Evolutionary conservation across 2,797 vertebrate species (phyloP).

Genomic region (Vespertilio murinus): DNA sequence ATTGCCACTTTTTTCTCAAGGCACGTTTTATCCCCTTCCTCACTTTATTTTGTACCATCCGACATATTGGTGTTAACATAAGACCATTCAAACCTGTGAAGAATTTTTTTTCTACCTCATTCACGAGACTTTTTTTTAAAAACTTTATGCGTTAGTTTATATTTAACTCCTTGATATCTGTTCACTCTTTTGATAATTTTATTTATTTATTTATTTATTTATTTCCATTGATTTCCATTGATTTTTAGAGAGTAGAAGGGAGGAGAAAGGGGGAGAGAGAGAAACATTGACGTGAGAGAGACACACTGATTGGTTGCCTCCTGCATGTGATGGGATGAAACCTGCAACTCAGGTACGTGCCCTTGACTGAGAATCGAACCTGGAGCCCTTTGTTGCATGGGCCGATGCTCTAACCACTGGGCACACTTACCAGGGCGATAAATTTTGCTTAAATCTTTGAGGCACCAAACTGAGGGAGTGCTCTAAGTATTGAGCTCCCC

Average conservation of each 20-base stretch:
- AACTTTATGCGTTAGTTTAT: neutral
- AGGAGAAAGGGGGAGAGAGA: neutral
- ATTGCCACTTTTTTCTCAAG: neutral
- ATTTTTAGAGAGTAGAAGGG: neutral
- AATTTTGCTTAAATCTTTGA: neutral
- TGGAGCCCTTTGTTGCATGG: neutral
- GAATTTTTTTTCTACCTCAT: neutral
- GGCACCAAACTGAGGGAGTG: neutral
- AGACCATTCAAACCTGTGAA: too few species aligned
- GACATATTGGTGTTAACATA: neutral
- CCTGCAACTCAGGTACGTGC: neutral
- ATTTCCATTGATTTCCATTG: neutral
- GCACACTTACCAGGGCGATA: neutral
- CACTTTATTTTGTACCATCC: neutral
- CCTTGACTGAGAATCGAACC: neutral
- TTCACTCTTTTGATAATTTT: neutral
- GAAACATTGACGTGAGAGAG: neutral
- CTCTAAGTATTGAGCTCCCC: neutral
- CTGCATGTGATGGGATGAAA: neutral
- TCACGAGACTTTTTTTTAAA: neutral
- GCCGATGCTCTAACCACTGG: neutral
- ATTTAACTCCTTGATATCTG: neutral
- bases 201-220: neutral
- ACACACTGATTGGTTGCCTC: neutral
- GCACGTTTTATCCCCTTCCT: neutral